phyloP scores from a whole-genome alignment of 2,113 vertebrate species.

The Chinchilla lanigera region DNA sequence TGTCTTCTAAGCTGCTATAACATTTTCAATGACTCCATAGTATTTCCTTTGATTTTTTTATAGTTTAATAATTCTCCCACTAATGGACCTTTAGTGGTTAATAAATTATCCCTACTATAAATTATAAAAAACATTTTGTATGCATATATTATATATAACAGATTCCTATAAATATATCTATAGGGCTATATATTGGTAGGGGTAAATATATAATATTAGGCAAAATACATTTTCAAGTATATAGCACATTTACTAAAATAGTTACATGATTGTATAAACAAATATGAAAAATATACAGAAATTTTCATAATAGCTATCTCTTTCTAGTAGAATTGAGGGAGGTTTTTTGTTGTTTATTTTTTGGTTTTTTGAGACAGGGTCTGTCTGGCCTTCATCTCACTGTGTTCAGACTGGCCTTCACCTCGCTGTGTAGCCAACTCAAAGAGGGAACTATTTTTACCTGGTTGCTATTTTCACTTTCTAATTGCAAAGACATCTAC shows the following conservation, averaged over 20 bases:
- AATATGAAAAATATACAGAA: slow-evolving; percentile 1
- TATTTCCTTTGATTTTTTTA: not conserved
- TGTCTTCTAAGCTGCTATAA: slow-evolving; percentile 17
- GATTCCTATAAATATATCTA: not conserved
- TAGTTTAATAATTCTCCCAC: not conserved
- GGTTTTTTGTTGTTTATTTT: not conserved
- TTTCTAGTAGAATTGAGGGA: not conserved
- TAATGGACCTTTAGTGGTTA: not conserved
- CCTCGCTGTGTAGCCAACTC: not conserved
- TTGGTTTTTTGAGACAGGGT: not conserved
- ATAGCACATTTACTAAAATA: not conserved
- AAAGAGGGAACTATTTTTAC: not conserved
- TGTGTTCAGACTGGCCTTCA: not conserved
- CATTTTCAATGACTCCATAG: not conserved
- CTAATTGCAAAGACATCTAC: not conserved
- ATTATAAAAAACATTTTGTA: not conserved
- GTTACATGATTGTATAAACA: not conserved
- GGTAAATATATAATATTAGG: not conserved
- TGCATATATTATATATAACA: not conserved
- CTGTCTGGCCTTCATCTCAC: too few relatives aligned
- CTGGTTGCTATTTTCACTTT: slow-evolving; percentile 50
- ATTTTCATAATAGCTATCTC: not conserved
- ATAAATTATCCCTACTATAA: slow-evolving; percentile 26
- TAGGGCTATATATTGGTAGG: not conserved
- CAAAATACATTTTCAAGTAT: slow-evolving; percentile 16